Evolutionary conservation across 2,797 vertebrate genomes (phyloP).

Genomic region (Halcyon smyrnensis): DNA sequence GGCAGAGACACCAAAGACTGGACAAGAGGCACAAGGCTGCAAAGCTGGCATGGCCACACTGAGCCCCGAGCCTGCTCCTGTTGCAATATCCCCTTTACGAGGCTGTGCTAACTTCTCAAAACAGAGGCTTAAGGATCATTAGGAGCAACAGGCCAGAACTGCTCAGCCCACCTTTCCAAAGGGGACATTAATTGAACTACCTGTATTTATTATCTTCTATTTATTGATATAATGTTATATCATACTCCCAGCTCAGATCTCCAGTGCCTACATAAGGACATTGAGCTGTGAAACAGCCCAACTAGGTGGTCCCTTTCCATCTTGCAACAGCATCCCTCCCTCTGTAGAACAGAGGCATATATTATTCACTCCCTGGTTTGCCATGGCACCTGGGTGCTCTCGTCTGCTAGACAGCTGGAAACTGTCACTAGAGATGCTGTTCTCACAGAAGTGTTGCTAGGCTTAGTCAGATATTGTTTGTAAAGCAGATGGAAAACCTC

Average conservation of each 20-base stretch:
- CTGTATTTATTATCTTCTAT: not conserved
- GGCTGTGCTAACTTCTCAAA: not conserved
- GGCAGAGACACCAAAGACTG: fast-evolving
- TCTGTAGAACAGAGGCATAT: not conserved
- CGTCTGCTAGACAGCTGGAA: slow-evolving; percentile 51
- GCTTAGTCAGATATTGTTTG: slow-evolving; percentile 43
- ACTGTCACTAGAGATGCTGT: slow-evolving; percentile 49
- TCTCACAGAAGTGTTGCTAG: slow-evolving; percentile 16
- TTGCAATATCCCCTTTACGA: fast-evolving
- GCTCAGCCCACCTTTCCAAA: not conserved
- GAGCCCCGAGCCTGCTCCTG: fast-evolving
- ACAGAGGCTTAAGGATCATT: not conserved
- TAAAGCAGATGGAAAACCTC: slow-evolving; percentile 48
- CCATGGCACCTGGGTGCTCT: slow-evolving; percentile 39
- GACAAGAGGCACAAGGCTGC: fast-evolving
- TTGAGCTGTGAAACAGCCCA: not conserved
- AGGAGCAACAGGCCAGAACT: not conserved
- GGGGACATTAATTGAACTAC: not conserved
- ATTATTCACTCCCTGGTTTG: not conserved
- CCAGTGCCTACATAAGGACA: fast-evolving
- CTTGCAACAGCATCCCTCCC: not conserved
- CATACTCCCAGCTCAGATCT: not conserved
- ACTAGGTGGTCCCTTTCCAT: not conserved
- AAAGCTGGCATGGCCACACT: fast-evolving
- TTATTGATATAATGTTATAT: not conserved